These are phyloP conservation scores for Brachionus sp. DNA, from an alignment of 1,140 invertebrate species.

Conservation along the genomic window DNA sequence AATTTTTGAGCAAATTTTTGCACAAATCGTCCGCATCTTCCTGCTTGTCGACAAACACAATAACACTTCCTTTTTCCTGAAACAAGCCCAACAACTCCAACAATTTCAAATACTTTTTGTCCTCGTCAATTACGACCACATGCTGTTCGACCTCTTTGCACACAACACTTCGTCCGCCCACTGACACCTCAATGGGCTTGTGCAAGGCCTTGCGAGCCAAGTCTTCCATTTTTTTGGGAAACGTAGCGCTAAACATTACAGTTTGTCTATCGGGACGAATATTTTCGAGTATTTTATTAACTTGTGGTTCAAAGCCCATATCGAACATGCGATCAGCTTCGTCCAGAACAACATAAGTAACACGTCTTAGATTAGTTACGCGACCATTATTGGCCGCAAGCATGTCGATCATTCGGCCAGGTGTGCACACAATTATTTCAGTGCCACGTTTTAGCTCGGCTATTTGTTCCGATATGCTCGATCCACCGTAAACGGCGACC, in stretches of 20 bases:
- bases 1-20: conserved; percentile 92
- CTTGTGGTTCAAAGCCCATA: conserved; percentile 99
- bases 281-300: conserved; percentile 87
- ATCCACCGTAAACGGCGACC: conserved; percentile 97
- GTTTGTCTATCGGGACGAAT: conserved; percentile 93
- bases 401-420: conserved; percentile 99
- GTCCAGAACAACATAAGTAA: conserved; percentile 94
- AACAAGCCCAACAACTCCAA: conserved; percentile 90
- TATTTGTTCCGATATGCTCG: conserved; percentile 92
- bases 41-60: conserved; percentile 98
- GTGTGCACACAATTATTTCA: conserved; percentile 98
- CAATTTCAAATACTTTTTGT: conserved; percentile 95
- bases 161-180: conserved; percentile 91
- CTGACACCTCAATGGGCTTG: conserved; percentile 87
- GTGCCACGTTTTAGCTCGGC: conserved; percentile 94
- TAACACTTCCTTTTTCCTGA: conserved; percentile 84
- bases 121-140: conserved; percentile 83
- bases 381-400: conserved; percentile 91
- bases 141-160: conserved; percentile 97
- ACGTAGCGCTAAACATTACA: conserved; percentile 97
- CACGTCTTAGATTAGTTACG: conserved; percentile 89
- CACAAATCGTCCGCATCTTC: conserved; percentile 89
- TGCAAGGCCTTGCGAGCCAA: conserved; percentile 85
- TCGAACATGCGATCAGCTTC: conserved; percentile 99
- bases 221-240: conserved; percentile 97